Percentiles rank a stretch among this genome's conserved stretches.
Evolutionary conservation across 2,113 vertebrate species (phyloP).

Genomic region (Calcarius ornatus): DNA sequence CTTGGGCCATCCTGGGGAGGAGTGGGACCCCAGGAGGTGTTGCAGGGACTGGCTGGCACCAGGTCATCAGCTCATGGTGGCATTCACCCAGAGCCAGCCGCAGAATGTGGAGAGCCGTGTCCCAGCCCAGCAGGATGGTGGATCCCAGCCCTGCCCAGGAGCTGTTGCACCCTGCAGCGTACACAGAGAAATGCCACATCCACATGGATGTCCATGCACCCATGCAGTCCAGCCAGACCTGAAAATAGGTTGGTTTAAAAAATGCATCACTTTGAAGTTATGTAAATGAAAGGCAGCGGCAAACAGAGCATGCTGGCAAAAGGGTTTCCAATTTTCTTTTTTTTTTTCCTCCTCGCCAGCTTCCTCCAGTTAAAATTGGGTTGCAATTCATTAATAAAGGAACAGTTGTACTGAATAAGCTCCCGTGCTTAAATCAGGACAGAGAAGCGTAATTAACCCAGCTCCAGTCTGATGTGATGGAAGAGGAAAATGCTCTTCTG

Average conservation of each 20-base stretch:
- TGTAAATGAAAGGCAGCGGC: conserved; percentile 36
- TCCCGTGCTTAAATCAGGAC: conserved; percentile 61
- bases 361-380: conserved; percentile 56
- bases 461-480: conserved; percentile 53
- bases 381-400: conserved; percentile 68
- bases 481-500: conserved; percentile 56
- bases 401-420: conserved; percentile 65
- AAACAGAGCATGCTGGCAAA: conserved; percentile 38
- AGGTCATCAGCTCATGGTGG: accelerated
- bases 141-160: background rate
- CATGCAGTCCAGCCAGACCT: background rate
- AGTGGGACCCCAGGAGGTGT: accelerated
- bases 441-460: conserved; percentile 60
- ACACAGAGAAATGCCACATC: background rate
- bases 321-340: conserved; percentile 22
- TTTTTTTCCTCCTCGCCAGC: background rate
- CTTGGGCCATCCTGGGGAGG: background rate
- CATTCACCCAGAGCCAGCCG: accelerated
- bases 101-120: accelerated
- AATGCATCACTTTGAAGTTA: conserved; percentile 56
- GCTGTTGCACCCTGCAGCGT: background rate
- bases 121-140: background rate
- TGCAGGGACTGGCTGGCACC: background rate
- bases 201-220: background rate
- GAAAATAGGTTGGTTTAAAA: conserved; percentile 53